phyloP scores from a whole-genome alignment of 1,140 invertebrate genomes.

The Bombus pascuorum region DNA sequence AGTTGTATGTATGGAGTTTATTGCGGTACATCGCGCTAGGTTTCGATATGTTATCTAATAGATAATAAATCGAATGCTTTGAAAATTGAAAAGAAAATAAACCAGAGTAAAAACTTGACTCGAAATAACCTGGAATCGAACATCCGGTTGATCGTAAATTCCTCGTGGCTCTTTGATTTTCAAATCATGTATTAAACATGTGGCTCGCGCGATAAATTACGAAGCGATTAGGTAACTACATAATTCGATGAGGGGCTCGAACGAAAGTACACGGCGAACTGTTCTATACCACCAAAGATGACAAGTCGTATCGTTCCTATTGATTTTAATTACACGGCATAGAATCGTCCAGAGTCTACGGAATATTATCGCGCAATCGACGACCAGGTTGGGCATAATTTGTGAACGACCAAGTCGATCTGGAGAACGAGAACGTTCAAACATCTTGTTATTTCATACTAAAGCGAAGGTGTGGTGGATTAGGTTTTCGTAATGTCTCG shows the following conservation, averaged over 20 bases:
- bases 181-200: slow-evolving; percentile 50
- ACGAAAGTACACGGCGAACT: slow-evolving; percentile 16
- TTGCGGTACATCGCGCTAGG: not conserved
- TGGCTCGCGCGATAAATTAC: slow-evolving; percentile 65
- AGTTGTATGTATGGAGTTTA: not conserved
- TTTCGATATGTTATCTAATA: not conserved
- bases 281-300: slow-evolving; percentile 36
- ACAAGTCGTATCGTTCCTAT: slow-evolving; percentile 43
- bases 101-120: not conserved
- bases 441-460: slow-evolving; percentile 23
- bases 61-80: not conserved
- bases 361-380: slow-evolving; percentile 25
- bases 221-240: slow-evolving; percentile 51
- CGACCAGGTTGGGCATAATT: slow-evolving; percentile 48
- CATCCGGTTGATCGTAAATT: not conserved
- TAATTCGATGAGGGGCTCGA: not conserved
- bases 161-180: not conserved
- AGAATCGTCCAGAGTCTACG: not conserved
- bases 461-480: slow-evolving; percentile 50
- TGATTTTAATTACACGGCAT: slow-evolving; percentile 59
- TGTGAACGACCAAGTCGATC: slow-evolving; percentile 31
- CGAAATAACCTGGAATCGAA: too few species aligned
- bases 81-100: not conserved
- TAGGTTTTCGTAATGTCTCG: slow-evolving; percentile 46
- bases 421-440: slow-evolving; percentile 6